These are phyloP conservation scores for Poeciliopsis retropinna DNA, from an alignment of 2,113 vertebrate genomes.

Conservation along the genomic window DNA sequence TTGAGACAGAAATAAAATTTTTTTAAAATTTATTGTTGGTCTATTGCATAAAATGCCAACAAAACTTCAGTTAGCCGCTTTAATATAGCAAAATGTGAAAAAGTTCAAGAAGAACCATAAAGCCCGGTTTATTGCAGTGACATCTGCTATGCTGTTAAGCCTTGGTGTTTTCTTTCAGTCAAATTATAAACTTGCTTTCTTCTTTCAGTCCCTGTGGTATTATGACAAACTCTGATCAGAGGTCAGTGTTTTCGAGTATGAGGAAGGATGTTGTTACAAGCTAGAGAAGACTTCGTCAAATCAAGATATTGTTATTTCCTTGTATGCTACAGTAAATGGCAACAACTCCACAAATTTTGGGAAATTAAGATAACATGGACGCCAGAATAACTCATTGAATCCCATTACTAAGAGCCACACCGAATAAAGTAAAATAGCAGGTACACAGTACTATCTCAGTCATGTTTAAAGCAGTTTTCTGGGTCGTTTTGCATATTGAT, in stretches of 20 bases:
- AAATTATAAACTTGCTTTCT: constrained; percentile 5
- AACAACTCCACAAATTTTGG: too few species aligned
- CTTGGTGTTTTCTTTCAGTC: not conserved
- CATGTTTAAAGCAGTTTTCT: too few species aligned
- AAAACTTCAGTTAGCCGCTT: not conserved
- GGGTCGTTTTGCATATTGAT: too few species aligned
- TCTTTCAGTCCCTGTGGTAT: not conserved
- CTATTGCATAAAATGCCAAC: not conserved
- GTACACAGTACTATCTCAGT: too few species aligned
- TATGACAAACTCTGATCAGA: constrained; percentile 20
- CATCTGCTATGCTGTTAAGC: not conserved
- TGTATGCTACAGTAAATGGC: not conserved
- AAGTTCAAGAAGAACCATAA: not conserved
- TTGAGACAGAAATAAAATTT: too few species aligned
- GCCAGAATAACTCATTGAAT: too few species aligned
- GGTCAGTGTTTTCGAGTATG: constrained; percentile 11
- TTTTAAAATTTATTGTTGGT: too few species aligned
- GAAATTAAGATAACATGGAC: too few species aligned
- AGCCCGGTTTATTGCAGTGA: not conserved
- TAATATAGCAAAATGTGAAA: not conserved
- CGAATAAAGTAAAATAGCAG: too few species aligned
- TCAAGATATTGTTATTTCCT: not conserved
- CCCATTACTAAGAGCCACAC: too few species aligned
- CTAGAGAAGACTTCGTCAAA: not conserved
- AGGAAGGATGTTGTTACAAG: constrained; percentile 12